Evolutionary conservation across 1,140 invertebrate genomes (phyloP).

Genomic region (Drosophila biarmipes): DNA sequence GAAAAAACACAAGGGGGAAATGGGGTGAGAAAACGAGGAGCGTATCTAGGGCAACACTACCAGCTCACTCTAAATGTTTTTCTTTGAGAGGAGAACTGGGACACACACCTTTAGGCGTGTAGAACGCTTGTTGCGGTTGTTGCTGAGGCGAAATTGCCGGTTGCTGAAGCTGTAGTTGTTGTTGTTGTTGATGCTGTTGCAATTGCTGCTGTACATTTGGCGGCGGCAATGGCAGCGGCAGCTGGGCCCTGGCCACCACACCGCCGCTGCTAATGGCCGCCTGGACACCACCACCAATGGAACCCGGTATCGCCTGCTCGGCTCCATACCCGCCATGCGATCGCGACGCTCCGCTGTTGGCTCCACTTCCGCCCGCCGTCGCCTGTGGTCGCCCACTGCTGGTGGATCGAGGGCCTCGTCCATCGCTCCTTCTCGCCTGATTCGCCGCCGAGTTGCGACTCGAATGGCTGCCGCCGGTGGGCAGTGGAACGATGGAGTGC

Average conservation of each 20-base stretch:
- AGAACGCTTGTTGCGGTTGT: slow-evolving; percentile 85
- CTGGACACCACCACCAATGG: slow-evolving; percentile 76
- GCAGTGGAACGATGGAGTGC: slow-evolving; percentile 72
- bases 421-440: slow-evolving; percentile 73
- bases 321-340: slow-evolving; percentile 84
- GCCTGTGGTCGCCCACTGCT: slow-evolving; percentile 85
- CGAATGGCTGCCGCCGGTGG: slow-evolving; percentile 67
- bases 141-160: slow-evolving; percentile 63
- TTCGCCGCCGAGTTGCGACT: slow-evolving; percentile 64
- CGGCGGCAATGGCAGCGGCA: slow-evolving; percentile 79
- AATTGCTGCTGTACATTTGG: slow-evolving; percentile 64
- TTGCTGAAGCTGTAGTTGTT: slow-evolving; percentile 66
- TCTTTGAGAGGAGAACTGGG: slow-evolving; percentile 3
- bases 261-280: slow-evolving; percentile 75
- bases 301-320: slow-evolving; percentile 79
- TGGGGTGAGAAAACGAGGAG: slow-evolving; percentile 47
- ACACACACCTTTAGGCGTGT: slow-evolving; percentile 88
- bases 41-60: slow-evolving; percentile 27
- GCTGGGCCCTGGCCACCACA: slow-evolving; percentile 76
- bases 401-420: slow-evolving; percentile 61
- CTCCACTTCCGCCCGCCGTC: slow-evolving; percentile 12
- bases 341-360: slow-evolving; percentile 59
- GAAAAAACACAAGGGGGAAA: neutral
- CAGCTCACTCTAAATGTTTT: slow-evolving; percentile 23
- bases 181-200: slow-evolving; percentile 66